phyloP scores from a whole-genome alignment of 2,888 invertebrate species.

The Cataglyphis altisquamis region DNA sequence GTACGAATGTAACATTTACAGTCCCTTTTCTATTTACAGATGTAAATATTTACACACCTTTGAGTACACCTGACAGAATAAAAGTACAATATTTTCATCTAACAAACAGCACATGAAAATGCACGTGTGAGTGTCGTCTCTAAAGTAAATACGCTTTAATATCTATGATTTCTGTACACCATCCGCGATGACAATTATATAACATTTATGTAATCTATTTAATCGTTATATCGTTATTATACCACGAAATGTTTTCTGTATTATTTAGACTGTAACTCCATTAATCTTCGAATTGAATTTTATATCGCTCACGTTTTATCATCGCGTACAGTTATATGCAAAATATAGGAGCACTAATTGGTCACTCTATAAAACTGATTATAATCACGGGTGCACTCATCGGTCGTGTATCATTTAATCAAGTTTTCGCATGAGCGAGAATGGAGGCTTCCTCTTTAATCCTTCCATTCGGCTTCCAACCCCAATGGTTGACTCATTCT shows the following conservation, averaged over 20 bases:
- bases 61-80: constrained; percentile 46
- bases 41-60: constrained; percentile 51
- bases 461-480: constrained; percentile 37
- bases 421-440: neutral
- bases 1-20: constrained; percentile 45
- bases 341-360: constrained; percentile 12
- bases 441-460: constrained; percentile 64
- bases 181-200: constrained; percentile 31
- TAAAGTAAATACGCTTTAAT: constrained; percentile 22
- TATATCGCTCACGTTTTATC: constrained; percentile 13
- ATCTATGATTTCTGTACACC: neutral
- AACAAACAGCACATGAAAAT: constrained; percentile 33
- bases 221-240: constrained; percentile 38
- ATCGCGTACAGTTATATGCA: neutral
- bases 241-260: constrained; percentile 40
- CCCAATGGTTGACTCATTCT: constrained; percentile 66
- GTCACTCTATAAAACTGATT: constrained; percentile 22
- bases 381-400: neutral
- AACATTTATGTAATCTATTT: constrained; percentile 46
- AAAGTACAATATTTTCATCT: constrained; percentile 50
- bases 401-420: constrained; percentile 7
- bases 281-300: constrained; percentile 47
- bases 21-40: constrained; percentile 45
- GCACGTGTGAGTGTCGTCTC: constrained; percentile 8
- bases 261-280: constrained; percentile 38